Evolutionary conservation across 2,797 vertebrate genomes (phyloP), one percentile per base, ranked within the genome.

Genomic region (Rhinoraja longicauda): DNA sequence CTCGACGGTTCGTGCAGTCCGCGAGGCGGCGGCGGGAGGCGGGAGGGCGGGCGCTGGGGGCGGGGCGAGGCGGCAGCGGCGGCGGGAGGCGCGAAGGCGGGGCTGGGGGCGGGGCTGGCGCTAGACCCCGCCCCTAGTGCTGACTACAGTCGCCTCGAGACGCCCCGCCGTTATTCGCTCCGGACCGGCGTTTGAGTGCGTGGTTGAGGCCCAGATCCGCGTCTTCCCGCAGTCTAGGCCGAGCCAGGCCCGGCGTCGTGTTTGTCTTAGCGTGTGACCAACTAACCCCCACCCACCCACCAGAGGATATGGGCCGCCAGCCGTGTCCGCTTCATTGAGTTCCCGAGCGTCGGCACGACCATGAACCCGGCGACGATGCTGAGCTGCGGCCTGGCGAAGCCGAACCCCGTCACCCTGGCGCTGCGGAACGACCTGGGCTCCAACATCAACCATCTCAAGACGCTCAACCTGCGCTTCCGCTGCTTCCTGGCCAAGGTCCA

Each of bases 401-500:
- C 93, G n/a, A 79, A 29, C 93, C 81, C 97, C 86, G 97, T 97
- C 94, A 97, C 97, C 94, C 97, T 97, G 95, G 98, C 97, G 91
- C 96, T 99, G 95, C 97, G 98, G 21, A 98, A 98, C 94, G 98
- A 99, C 95, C 95, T 99, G 97, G 98, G 98, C 93, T 99, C 98
- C 94, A 98, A 99, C 96, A 98, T 99, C 95, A 97, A 98, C 93
- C 97, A 98, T 94, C 96, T 99, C 93, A 99, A 99, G 94, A 98
- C 98, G 64, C 97, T 99, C 93, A 99, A 99, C 95, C 96, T 99
- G 96, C 97, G 98, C 7, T 99, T 99, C 96, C 98, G 98, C 94
- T 99, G 98, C 96, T 99, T 99, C 95, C 96, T 99, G 32, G 98
- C 98, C 94, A 98, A 98, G 94, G 98, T 99, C 64, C 98, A 99